Conservation (phyloP, 2,113 vertebrate genomes). For the Corythaixoides concolor region DNA sequence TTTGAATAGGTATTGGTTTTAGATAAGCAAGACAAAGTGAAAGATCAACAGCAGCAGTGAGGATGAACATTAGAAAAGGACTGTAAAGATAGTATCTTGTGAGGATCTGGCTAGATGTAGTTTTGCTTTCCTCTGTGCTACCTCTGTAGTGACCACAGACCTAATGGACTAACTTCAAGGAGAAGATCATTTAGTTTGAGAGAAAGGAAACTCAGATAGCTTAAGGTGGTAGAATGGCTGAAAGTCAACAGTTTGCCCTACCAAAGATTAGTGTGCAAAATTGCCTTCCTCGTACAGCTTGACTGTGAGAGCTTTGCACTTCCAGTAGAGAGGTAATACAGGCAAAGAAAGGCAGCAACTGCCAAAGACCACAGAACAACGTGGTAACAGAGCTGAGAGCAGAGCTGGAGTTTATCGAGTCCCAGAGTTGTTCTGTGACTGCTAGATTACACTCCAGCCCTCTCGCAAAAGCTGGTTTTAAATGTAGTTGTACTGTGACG, state of each 20-base stretch:
- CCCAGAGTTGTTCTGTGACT: not conserved
- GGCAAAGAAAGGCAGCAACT: not conserved
- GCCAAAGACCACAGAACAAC: not conserved
- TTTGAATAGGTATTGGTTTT: slow-evolving; percentile 78
- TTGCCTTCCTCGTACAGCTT: not conserved
- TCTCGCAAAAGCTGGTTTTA: not conserved
- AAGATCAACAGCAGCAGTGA: slow-evolving; percentile 69
- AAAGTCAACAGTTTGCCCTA: not conserved
- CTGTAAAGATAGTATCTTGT: not conserved
- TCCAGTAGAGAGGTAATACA: not conserved
- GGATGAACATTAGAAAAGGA: slow-evolving; percentile 60
- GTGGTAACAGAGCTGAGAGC: not conserved
- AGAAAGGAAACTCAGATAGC: not conserved
- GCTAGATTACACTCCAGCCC: not conserved
- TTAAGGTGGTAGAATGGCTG: not conserved
- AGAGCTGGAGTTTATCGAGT: not conserved
- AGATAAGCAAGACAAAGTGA: slow-evolving; percentile 76
- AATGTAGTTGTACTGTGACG: not conserved
- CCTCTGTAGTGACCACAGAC: accelerated
- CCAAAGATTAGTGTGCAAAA: not conserved
- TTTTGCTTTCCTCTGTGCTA: not conserved
- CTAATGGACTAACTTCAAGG: not conserved
- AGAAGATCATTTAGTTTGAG: not conserved
- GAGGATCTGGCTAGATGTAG: not conserved
- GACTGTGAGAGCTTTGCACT: not conserved